These are phyloP conservation scores for Hylomyscus alleni DNA, from an alignment of 2,797 vertebrate genomes.

Conservation along the genomic window DNA sequence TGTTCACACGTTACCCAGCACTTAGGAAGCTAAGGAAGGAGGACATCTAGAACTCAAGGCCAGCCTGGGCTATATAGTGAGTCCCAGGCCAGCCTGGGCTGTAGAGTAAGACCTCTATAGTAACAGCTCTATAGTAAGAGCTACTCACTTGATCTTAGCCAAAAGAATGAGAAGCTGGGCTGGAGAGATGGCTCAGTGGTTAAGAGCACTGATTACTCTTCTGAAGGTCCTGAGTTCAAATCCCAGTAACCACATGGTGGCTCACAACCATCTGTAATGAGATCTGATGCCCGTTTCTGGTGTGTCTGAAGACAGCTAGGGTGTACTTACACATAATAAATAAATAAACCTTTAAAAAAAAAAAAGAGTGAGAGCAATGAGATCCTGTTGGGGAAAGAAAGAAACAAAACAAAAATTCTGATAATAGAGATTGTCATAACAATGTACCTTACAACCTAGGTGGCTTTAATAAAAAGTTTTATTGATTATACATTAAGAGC, in stretches of 20 bases:
- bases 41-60: neutral
- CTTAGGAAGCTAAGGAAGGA: no score
- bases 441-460: conserved; percentile 47
- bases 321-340: no score
- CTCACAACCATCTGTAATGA: no score
- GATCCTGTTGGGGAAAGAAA: neutral
- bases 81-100: neutral
- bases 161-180: neutral
- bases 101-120: neutral
- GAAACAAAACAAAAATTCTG: neutral
- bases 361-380: neutral
- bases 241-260: no score
- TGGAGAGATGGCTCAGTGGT: no score
- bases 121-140: neutral
- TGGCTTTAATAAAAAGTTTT: conserved; percentile 24
- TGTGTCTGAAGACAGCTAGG: no score
- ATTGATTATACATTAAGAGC: neutral
- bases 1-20: neutral
- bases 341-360: no score
- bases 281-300: no score
- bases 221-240: no score
- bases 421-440: conserved; percentile 48
- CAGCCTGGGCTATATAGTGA: neutral
- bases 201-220: no score
- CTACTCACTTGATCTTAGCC: neutral